Percentiles rank a stretch among this genome's conserved stretches.
phyloP scores from a whole-genome alignment of 2,113 vertebrate species.

The Ochotona princeps region DNA sequence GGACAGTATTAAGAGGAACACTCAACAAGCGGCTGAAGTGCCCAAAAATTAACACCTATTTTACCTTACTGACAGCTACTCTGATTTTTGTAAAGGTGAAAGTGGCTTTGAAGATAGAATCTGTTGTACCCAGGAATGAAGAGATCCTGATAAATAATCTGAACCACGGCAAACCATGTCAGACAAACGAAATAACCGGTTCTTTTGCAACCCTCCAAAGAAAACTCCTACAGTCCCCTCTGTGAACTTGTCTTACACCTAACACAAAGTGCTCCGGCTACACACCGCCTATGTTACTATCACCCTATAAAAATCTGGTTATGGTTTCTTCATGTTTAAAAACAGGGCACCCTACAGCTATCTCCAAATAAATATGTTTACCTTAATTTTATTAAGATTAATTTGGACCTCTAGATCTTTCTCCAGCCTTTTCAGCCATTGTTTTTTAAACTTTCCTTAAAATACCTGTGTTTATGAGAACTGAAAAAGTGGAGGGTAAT shows the following conservation, averaged over 20 bases:
- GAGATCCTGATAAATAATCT: conserved; percentile 50
- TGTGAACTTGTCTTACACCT: conserved; percentile 59
- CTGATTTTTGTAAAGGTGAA: conserved; percentile 42
- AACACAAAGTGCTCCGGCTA: conserved; percentile 56
- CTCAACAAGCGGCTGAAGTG: background rate
- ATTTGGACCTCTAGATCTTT: conserved; percentile 48
- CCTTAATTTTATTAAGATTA: conserved; percentile 29
- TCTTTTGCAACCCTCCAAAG: conserved; percentile 46
- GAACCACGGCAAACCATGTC: conserved; percentile 48
- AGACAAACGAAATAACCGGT: conserved; percentile 65
- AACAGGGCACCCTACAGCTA: background rate
- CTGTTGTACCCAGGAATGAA: conserved; percentile 36
- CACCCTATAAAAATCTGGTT: conserved; percentile 38
- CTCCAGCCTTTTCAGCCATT: conserved; percentile 41
- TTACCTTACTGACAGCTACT: conserved; percentile 49
- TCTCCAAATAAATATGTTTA: conserved; percentile 34
- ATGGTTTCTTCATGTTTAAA: conserved; percentile 51
- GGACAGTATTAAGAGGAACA: conserved; percentile 26
- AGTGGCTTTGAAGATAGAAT: conserved; percentile 44
- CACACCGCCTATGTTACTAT: conserved; percentile 28
- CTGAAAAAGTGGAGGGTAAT: background rate
- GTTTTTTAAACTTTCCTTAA: conserved; percentile 35
- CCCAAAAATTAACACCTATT: conserved; percentile 42
- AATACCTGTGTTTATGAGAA: conserved; percentile 6
- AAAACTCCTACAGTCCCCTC: conserved; percentile 45